Evolutionary conservation across 1,140 invertebrate genomes (phyloP).

Genomic region (Manduca sexta): DNA sequence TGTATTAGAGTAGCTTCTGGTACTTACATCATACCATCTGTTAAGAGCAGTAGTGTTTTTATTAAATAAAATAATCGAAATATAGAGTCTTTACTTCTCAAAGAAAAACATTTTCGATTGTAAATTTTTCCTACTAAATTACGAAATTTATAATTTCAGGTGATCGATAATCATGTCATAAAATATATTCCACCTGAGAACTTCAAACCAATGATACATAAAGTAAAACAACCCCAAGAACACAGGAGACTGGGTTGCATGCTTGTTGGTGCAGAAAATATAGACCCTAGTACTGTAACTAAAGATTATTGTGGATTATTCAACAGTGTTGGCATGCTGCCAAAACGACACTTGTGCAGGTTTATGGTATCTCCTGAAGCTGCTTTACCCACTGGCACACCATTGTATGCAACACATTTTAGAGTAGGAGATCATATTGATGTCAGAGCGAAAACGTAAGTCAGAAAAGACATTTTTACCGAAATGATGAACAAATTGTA

Average conservation of each 20-base stretch:
- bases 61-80: not conserved
- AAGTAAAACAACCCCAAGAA: constrained; percentile 37
- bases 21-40: not conserved
- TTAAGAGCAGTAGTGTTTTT: not conserved
- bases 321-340: constrained; percentile 87
- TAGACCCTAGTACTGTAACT: constrained; percentile 90
- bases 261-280: constrained; percentile 91
- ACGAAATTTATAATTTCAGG: constrained; percentile 70
- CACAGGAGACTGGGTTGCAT: constrained; percentile 79
- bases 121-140: too few relatives aligned
- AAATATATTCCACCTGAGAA: constrained; percentile 91
- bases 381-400: constrained; percentile 90
- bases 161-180: constrained; percentile 97
- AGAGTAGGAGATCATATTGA: constrained; percentile 93
- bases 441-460: constrained; percentile 93
- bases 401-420: constrained; percentile 92
- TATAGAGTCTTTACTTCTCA: not conserved
- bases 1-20: too few relatives aligned
- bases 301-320: constrained; percentile 94
- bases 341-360: constrained; percentile 87
- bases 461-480: constrained; percentile 21
- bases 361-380: constrained; percentile 93
- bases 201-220: constrained; percentile 75
- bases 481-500: not conserved
- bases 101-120: not conserved